phyloP scores from a whole-genome alignment of 2,113 vertebrate species.

The Colaptes auratus region DNA sequence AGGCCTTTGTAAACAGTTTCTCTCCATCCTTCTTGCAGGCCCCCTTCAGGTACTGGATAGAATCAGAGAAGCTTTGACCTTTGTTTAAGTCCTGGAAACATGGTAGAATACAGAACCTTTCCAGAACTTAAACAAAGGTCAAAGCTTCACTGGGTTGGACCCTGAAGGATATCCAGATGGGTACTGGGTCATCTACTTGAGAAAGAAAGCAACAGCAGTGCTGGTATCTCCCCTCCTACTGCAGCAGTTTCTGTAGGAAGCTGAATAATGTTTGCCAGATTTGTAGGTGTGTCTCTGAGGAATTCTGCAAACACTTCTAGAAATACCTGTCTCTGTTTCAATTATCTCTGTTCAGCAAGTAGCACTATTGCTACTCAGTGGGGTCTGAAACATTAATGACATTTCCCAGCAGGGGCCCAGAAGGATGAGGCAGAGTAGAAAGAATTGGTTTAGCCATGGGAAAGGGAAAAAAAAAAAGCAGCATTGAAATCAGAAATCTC shows the following conservation, averaged over 20 bases:
- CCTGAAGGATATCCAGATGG: no score
- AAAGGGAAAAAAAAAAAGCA: not conserved
- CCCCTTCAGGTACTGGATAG: no score
- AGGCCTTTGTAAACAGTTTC: no score
- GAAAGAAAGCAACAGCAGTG: not conserved
- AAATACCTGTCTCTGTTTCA: conserved; percentile 65
- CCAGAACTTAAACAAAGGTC: no score
- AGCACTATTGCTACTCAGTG: conserved; percentile 56
- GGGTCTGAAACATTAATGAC: conserved; percentile 66
- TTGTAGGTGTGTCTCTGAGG: conserved; percentile 3
- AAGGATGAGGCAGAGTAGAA: conserved; percentile 41
- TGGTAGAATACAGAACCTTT: not conserved
- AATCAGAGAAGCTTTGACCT: not conserved
- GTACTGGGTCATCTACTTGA: not conserved
- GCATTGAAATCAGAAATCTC: conserved; percentile 38
- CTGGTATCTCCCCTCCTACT: not conserved
- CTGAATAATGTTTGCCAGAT: conserved; percentile 46
- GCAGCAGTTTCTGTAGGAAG: conserved; percentile 31
- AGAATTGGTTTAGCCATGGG: conserved; percentile 19
- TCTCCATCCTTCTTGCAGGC: no score
- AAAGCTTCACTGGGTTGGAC: no score
- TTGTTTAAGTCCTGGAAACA: not conserved
- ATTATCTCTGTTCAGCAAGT: conserved; percentile 60
- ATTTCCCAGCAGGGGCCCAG: conserved; percentile 56
- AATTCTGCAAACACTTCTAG: conserved; percentile 52